These are phyloP conservation scores for Drosophila rellima DNA, from an alignment of 2,888 invertebrate genomes.

Conservation along the genomic window DNA sequence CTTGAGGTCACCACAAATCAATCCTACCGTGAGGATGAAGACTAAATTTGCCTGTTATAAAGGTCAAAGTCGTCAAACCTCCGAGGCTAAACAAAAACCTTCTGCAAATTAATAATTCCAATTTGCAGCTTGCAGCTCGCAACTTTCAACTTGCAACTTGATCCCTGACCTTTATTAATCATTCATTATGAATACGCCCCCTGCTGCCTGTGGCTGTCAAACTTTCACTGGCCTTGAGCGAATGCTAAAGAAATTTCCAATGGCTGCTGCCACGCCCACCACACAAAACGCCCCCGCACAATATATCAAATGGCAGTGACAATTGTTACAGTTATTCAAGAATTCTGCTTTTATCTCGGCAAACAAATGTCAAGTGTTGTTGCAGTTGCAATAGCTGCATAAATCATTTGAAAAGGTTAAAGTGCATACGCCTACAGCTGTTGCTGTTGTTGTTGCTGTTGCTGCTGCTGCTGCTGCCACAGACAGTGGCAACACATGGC, in stretches of 20 bases:
- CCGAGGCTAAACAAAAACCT: not conserved
- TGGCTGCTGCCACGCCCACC: slow-evolving; percentile 26
- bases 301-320: slow-evolving; percentile 31
- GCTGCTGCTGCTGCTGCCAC: slow-evolving; percentile 24
- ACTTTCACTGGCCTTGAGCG: slow-evolving; percentile 65
- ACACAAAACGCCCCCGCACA: slow-evolving; percentile 20
- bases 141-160: slow-evolving; percentile 17
- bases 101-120: slow-evolving; percentile 27
- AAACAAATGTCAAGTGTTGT: slow-evolving; percentile 64
- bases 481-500: slow-evolving; percentile 59
- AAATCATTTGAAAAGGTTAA: slow-evolving; percentile 74
- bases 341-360: slow-evolving; percentile 8
- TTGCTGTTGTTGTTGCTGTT: not conserved
- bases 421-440: slow-evolving; percentile 67
- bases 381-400: slow-evolving; percentile 51
- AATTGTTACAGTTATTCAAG: slow-evolving; percentile 33
- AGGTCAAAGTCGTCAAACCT: slow-evolving; percentile 64
- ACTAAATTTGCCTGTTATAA: slow-evolving; percentile 17
- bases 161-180: slow-evolving; percentile 53
- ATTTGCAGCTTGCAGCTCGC: slow-evolving; percentile 2
- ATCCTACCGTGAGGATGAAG: slow-evolving; percentile 34
- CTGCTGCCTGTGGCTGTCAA: slow-evolving; percentile 35
- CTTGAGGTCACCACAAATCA: slow-evolving; percentile 25
- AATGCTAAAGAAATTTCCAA: slow-evolving; percentile 17
- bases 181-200: slow-evolving; percentile 43